phyloP scores from a whole-genome alignment of 2,888 invertebrate species.

The Drosophila diplacantha region DNA sequence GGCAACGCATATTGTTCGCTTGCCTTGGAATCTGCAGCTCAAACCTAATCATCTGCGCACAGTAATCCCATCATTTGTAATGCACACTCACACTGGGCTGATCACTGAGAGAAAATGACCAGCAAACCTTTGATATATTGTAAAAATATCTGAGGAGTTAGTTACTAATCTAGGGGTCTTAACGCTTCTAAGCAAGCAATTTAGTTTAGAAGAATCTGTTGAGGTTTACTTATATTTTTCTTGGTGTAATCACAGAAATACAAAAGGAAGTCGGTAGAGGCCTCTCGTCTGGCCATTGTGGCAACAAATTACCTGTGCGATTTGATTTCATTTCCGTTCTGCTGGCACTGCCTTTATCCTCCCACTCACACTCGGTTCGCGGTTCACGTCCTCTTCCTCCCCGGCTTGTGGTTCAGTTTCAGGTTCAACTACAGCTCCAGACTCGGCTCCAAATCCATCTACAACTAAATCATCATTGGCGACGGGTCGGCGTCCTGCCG shows the following conservation, averaged over 20 bases:
- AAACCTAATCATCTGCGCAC: conserved; percentile 50
- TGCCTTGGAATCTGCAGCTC: conserved; percentile 28
- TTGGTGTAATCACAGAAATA: conserved; percentile 5
- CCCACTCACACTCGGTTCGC: not conserved
- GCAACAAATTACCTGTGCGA: conserved; percentile 66
- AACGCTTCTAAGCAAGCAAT: not conserved
- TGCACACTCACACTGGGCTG: conserved; percentile 33
- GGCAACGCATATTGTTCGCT: conserved; percentile 35
- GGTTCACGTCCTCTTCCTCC: not conserved
- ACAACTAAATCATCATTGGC: conserved; percentile 40
- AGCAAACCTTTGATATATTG: not conserved
- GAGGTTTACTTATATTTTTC: not conserved
- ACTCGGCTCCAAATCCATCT: conserved; percentile 22
- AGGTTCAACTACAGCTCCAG: conserved; percentile 52
- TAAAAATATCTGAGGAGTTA: not conserved
- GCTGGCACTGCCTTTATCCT: conserved; percentile 18
- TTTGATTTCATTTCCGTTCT: conserved; percentile 66
- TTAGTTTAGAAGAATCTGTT: not conserved
- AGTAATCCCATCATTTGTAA: conserved; percentile 64
- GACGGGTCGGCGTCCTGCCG: conserved; percentile 19
- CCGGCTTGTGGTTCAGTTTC: conserved; percentile 2
- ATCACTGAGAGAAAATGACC: not conserved
- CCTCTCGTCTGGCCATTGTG: conserved; percentile 47
- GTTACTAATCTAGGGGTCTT: not conserved
- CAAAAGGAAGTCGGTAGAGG: conserved; percentile 14